A percentile compares a stretch with the other conserved stretches of the same genome.
Evolutionary conservation across 2,797 vertebrate genomes (phyloP).

Genomic region (Petrocephalus schoutedeni): DNA sequence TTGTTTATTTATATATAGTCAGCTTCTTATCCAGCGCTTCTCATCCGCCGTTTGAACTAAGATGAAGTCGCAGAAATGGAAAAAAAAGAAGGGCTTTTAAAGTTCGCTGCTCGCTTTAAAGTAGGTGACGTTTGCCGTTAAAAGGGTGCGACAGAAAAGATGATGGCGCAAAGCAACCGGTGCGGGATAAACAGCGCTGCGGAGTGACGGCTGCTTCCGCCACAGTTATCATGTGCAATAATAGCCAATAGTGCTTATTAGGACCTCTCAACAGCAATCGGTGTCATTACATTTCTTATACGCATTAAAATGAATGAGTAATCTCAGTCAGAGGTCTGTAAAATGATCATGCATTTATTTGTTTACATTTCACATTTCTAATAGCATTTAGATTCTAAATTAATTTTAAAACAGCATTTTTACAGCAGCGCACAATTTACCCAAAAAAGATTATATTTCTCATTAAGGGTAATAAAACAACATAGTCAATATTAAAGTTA

Average conservation of each 20-base stretch:
- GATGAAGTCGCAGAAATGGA: slow-evolving; percentile 45
- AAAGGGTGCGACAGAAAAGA: neutral
- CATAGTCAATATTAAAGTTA: neutral
- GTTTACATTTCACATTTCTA: neutral
- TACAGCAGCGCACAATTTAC: neutral
- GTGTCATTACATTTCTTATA: neutral
- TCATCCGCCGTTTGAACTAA: slow-evolving; percentile 44
- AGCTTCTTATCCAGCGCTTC: slow-evolving; percentile 41
- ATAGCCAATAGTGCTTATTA: neutral
- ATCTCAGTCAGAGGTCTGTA: neutral
- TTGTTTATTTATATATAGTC: slow-evolving; percentile 59
- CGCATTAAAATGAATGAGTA: neutral
- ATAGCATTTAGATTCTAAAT: neutral
- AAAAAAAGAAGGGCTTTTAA: neutral
- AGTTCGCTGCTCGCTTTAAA: neutral
- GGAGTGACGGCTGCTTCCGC: neutral
- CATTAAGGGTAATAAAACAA: neutral
- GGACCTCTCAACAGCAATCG: neutral
- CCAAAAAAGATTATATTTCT: neutral
- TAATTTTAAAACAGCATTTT: neutral
- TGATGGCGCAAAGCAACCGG: neutral
- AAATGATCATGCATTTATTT: neutral
- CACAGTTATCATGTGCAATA: neutral
- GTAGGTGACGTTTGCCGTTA: neutral
- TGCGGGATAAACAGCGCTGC: neutral